phyloP scores from a whole-genome alignment of 1,140 invertebrate species.

The Drosophila virilis region DNA sequence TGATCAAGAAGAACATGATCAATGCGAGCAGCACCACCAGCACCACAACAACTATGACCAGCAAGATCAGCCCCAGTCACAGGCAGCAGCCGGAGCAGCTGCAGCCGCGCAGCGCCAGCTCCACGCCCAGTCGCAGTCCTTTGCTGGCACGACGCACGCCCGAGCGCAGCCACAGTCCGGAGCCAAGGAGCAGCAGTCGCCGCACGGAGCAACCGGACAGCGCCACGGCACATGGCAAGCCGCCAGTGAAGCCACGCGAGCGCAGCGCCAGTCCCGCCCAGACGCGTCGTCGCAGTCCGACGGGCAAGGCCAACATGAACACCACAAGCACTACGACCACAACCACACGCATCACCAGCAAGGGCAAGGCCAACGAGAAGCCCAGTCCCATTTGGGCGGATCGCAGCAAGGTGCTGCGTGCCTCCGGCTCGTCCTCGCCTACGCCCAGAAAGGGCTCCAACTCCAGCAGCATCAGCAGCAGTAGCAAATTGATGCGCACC shows the following conservation, averaged over 20 bases:
- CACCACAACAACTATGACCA: conserved; percentile 33
- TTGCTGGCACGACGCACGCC: conserved; percentile 4
- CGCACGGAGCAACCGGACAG: conserved; percentile 55
- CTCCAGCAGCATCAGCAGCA: conserved; percentile 46
- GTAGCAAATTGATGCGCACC: conserved; percentile 45
- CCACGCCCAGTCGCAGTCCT: conserved; percentile 47
- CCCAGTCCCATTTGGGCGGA: conserved; percentile 86
- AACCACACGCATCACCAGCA: conserved; percentile 37
- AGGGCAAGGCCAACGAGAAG: conserved; percentile 59
- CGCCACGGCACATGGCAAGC: conserved; percentile 53
- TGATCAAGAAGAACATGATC: conserved; percentile 86
- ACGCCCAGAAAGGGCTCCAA: conserved; percentile 50
- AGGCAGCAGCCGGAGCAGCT: conserved; percentile 8
- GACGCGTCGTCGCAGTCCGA: conserved; percentile 41
- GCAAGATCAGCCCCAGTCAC: conserved; percentile 17
- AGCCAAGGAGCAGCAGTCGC: conserved; percentile 3
- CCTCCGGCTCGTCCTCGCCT: conserved; percentile 22
- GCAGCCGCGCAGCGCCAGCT: conserved; percentile 36
- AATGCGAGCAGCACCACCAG: conserved; percentile 49
- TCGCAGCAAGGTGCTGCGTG: conserved; percentile 85
- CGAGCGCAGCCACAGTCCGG: conserved; percentile 21
- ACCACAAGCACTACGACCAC: conserved; percentile 34
- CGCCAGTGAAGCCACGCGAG: conserved; percentile 70
- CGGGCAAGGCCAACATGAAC: conserved; percentile 9
- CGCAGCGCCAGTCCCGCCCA: conserved; percentile 68